phyloP scores from a whole-genome alignment of 1,140 invertebrate genomes.

The Caenorhabditis inopinata region DNA sequence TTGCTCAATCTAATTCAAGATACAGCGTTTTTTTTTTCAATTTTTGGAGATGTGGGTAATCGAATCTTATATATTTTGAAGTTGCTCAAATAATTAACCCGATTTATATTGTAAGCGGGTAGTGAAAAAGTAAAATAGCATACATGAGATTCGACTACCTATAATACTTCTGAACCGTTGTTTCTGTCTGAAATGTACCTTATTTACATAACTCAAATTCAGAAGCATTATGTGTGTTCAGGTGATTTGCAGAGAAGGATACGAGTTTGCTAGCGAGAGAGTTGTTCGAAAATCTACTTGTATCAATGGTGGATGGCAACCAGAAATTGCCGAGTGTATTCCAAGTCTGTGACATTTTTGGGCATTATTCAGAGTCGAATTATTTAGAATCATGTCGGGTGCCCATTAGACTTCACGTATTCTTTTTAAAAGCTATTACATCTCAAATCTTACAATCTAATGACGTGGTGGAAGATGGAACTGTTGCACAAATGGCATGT shows the following conservation, averaged over 20 bases:
- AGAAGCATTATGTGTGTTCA: slow-evolving; percentile 38
- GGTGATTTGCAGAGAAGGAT: slow-evolving; percentile 56
- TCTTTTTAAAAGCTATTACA: slow-evolving; percentile 48
- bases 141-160: no score
- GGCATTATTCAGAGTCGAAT: background rate
- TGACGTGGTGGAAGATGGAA: slow-evolving; percentile 42
- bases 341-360: slow-evolving; percentile 72
- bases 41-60: slow-evolving; percentile 46
- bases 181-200: no score
- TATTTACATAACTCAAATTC: background rate
- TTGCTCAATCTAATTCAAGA: no score
- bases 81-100: no score
- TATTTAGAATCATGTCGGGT: slow-evolving; percentile 46
- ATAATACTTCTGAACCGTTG: no score
- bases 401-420: slow-evolving; percentile 48
- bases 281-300: slow-evolving; percentile 69
- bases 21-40: no score
- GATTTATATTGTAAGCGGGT: no score
- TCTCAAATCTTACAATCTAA: slow-evolving; percentile 54
- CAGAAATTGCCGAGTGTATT: slow-evolving; percentile 76
- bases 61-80: slow-evolving; percentile 47
- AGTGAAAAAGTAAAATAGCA: no score
- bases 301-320: slow-evolving; percentile 74
- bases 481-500: slow-evolving; percentile 42
- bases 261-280: slow-evolving; percentile 76